Conservation (phyloP, 2,113 vertebrate genomes). For the Amphiprion ocellaris region DNA sequence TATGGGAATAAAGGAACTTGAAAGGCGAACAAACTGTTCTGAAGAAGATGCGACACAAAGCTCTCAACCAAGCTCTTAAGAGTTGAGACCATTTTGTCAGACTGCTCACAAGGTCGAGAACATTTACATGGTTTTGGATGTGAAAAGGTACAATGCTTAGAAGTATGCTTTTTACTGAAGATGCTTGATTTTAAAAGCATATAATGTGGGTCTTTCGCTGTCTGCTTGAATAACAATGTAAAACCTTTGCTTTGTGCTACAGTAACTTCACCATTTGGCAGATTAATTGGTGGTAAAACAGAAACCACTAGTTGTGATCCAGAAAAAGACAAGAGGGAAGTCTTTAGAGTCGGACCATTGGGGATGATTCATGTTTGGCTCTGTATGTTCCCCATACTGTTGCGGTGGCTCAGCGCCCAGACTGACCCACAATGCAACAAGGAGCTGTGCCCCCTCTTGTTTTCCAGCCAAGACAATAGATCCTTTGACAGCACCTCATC, state of each 20-base stretch:
- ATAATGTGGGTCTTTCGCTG: no score
- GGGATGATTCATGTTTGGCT: neutral
- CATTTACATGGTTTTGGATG: neutral
- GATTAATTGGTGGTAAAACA: no score
- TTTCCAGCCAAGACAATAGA: constrained; percentile 56
- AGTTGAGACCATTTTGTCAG: neutral
- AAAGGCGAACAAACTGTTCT: neutral
- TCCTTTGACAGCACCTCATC: constrained; percentile 48
- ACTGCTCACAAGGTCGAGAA: neutral
- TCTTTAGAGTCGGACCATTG: neutral
- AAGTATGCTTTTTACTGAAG: neutral
- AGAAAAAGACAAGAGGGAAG: neutral
- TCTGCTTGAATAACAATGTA: no score
- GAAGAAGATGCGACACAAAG: neutral
- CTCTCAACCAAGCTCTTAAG: neutral
- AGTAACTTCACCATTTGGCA: no score
- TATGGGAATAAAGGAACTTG: no score
- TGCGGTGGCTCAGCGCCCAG: neutral
- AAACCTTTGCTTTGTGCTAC: no score
- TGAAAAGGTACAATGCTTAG: neutral
- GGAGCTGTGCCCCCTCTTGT: neutral
- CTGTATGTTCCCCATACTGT: neutral
- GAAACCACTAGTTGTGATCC: no score
- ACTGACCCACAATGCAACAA: constrained; percentile 21
- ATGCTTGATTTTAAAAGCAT: neutral